Percentiles rank a stretch among this genome's conserved stretches.
phyloP scores from a whole-genome alignment of 2,113 vertebrate species.

The Myiopsitta monachus region DNA sequence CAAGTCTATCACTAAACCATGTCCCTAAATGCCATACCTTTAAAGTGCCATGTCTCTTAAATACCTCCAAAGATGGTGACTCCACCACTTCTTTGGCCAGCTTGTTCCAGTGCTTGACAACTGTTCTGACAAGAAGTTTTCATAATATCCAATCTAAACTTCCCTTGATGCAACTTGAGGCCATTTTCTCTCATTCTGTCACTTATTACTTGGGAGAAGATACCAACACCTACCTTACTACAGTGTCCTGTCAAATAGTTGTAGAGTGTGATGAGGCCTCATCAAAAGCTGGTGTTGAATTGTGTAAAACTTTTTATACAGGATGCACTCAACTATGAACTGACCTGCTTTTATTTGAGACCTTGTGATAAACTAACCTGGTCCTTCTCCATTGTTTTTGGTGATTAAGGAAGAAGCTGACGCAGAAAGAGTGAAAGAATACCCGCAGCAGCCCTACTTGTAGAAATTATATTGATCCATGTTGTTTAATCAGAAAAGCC shows the following conservation, averaged over 20 bases:
- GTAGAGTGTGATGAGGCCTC: fast-evolving
- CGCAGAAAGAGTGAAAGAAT: background rate
- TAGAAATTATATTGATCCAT: background rate
- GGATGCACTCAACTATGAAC: background rate
- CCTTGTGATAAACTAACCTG: background rate
- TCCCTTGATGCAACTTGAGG: background rate
- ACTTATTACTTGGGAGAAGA: background rate
- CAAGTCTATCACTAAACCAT: background rate
- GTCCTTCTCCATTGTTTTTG: background rate
- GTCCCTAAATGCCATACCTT: background rate
- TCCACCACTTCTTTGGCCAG: background rate
- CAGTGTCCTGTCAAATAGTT: background rate
- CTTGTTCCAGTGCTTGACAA: background rate
- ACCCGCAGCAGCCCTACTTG: fast-evolving
- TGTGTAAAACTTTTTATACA: background rate
- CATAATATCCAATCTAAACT: background rate
- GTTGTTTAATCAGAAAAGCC: background rate
- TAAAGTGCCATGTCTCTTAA: background rate
- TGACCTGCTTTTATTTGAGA: background rate
- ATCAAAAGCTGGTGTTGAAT: background rate
- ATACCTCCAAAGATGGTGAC: background rate
- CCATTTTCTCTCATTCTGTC: background rate
- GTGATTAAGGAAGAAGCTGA: background rate
- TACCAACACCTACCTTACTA: fast-evolving
- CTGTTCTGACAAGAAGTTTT: background rate